Conservation (phyloP, 2,888 invertebrate genomes). For the Drosophila quasianomalipes region DNA sequence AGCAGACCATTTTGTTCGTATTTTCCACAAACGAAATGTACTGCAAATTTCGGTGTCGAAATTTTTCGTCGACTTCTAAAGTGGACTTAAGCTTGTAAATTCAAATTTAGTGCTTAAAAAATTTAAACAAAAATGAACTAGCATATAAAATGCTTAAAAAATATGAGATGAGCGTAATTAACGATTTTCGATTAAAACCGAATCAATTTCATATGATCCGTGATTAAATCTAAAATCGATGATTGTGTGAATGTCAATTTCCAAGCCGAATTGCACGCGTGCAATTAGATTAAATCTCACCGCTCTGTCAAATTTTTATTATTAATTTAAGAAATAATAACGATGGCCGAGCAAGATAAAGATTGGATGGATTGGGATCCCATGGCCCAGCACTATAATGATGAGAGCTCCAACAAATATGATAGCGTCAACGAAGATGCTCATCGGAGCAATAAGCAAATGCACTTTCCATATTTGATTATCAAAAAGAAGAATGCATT, state of each 20-base stretch:
- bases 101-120: neutral
- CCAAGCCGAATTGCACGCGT: neutral
- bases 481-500: conserved; percentile 28
- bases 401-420: conserved; percentile 39
- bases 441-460: neutral
- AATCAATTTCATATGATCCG: neutral
- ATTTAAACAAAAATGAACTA: neutral
- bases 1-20: neutral
- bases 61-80: neutral
- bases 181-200: neutral
- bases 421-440: conserved; percentile 11
- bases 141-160: neutral
- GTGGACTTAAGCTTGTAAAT: neutral
- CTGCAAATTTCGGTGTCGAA: neutral
- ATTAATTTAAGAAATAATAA: neutral
- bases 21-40: neutral
- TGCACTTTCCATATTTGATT: conserved; percentile 54
- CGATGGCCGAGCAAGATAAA: conserved; percentile 17
- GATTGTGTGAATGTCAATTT: conserved; percentile 8
- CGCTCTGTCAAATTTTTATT: neutral
- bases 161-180: neutral
- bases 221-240: neutral
- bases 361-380: conserved; percentile 55
- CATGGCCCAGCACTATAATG: conserved; percentile 42
- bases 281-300: neutral